Conservation (phyloP, 2,797 vertebrate species). For the Selene dorsalis region DNA sequence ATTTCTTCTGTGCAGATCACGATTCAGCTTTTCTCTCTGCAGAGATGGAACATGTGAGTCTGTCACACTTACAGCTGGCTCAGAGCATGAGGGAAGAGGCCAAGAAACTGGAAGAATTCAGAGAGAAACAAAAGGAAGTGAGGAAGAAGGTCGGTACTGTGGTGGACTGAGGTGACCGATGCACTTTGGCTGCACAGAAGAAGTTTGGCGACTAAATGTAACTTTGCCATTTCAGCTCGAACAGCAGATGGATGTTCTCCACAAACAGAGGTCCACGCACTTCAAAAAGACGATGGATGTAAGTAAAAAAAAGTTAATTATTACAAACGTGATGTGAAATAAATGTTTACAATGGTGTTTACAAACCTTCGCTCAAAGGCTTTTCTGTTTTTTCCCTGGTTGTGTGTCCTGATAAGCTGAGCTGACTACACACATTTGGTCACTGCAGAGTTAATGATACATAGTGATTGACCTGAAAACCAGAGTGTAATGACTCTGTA, state of each 20-base stretch:
- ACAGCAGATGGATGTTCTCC: constrained; percentile 89
- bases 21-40: constrained; percentile 1
- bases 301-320: constrained; percentile 56
- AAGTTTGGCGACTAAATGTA: neutral
- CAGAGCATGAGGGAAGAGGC: constrained; percentile 92
- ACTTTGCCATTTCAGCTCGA: constrained; percentile 87
- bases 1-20: constrained; percentile 6
- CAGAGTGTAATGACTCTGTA: neutral
- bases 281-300: constrained; percentile 96
- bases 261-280: constrained; percentile 90
- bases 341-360: neutral
- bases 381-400: constrained; percentile 3
- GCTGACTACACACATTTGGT: neutral
- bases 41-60: constrained; percentile 92
- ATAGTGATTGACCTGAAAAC: neutral
- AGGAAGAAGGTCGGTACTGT: constrained; percentile 87
- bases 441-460: neutral
- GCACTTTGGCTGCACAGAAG: neutral
- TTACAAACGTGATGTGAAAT: neutral
- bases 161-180: neutral
- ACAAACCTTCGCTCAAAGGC: neutral
- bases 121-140: constrained; percentile 91
- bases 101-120: constrained; percentile 94
- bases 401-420: neutral
- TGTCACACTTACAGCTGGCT: constrained; percentile 91